These are phyloP conservation scores for Actinernus sp. DNA, from an alignment of 92 coral and sea anemone species.

Conservation along the genomic window DNA sequence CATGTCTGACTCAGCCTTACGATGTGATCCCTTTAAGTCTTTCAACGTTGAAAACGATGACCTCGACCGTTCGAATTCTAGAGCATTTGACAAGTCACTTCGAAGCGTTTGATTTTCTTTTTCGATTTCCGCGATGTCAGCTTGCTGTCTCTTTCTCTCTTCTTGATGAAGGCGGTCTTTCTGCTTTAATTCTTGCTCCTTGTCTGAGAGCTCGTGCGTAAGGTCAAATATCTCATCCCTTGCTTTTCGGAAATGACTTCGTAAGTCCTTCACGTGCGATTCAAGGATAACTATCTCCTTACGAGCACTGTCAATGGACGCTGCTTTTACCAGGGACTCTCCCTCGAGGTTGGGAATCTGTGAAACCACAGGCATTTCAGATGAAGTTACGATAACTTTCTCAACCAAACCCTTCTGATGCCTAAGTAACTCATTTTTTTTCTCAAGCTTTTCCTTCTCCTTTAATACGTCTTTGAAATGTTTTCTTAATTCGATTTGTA, in stretches of 20 bases:
- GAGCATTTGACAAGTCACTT: conserved; percentile 42
- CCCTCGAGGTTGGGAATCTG: conserved; percentile 16
- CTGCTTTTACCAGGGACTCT: conserved; percentile 28
- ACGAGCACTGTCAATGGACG: conserved; percentile 59
- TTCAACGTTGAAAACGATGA: conserved; percentile 59
- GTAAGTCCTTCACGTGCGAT: conserved; percentile 68
- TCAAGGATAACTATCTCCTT: conserved; percentile 75
- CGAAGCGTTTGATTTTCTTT: conserved; percentile 58
- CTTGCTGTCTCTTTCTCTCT: conserved; percentile 47
- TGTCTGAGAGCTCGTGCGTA: conserved; percentile 70
- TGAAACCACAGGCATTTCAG: conserved; percentile 37
- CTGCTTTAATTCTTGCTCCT: conserved; percentile 48
- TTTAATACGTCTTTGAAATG: conserved; percentile 19
- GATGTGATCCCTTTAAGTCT: conserved; percentile 57
- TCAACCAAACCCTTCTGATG: conserved; percentile 25
- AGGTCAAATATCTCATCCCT: conserved; percentile 67
- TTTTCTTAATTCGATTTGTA: conserved; percentile 37
- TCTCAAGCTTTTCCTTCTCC: conserved; percentile 28
- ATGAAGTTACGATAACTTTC: conserved; percentile 53
- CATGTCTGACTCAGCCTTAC: conserved; percentile 70
- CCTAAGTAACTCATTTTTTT: conserved; percentile 6
- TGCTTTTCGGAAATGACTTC: conserved; percentile 50
- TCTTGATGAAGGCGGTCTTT: conserved; percentile 67
- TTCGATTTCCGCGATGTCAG: conserved; percentile 55
- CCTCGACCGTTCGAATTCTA: conserved; percentile 37